Base-by-base conservation (phyloP, 2,797 vertebrate species). In the Neomorphus geoffroyi region DNA sequence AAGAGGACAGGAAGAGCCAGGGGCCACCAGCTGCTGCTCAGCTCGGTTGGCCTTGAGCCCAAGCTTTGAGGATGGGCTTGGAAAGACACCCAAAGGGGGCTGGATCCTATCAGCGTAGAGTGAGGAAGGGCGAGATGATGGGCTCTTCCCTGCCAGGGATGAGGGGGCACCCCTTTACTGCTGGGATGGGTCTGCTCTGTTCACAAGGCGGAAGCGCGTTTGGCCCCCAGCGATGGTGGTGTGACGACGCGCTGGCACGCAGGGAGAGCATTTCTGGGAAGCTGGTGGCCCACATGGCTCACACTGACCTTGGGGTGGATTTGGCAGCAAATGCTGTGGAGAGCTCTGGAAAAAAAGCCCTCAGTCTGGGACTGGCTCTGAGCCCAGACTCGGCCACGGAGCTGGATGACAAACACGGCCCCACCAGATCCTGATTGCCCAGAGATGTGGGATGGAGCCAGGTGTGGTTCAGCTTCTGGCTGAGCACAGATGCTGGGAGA, bases 211-310 rank as follows among this genome's bases (percentile, higher is more conserved):
- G 23, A 11, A 45, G 43, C 5, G 21, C 3, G 0, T 58, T 65
- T 3, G 1, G 13, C 27, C 66, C 41, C 24, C 14, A 6, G 84
- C 0, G 0, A 19, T 4, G 37, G 43, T 28, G 65, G 64, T 69
- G n/a, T 67, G 79, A 82, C 48, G 64, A n/a, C 65, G 53, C 0
- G 0, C 79, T 92, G 86, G 84, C 90, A 78, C 60, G 12, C 2
- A 0, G 70, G 65, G 80, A 48, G 46, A 67, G n/a, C 32, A 3
- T 85, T 96, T 96, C 96, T 96, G 95, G 96, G 96, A 96, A 97
- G 75, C 75, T 67, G 28, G 82, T 58, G 79, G 78, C 92, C 82
- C 8, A 3, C 32, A 27, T 53, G 39, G 66, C 94, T 92, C 79
- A 18, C 0, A 1, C 33, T 95, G 96, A 92, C 94, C 94, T 95